Percentiles rank a stretch among this genome's conserved stretches.
Evolutionary conservation across 2,797 vertebrate genomes (phyloP).

Genomic region (Stomatorhinus walkeri): DNA sequence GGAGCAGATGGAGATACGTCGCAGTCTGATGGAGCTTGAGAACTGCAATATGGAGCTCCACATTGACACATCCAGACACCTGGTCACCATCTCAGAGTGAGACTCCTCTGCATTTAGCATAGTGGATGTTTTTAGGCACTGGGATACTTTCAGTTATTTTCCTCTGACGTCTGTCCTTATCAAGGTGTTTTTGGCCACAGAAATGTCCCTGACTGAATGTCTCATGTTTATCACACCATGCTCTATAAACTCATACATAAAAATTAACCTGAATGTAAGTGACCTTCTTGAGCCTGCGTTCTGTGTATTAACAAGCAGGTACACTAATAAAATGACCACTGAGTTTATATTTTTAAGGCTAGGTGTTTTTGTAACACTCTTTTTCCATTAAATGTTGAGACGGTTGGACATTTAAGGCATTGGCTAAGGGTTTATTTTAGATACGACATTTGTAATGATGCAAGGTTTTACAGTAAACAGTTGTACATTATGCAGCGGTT

Average conservation of each 20-base stretch:
- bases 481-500: not conserved
- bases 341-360: not conserved
- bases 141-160: not conserved
- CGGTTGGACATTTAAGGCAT: not conserved
- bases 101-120: constrained; percentile 12
- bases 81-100: constrained; percentile 49
- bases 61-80: constrained; percentile 42
- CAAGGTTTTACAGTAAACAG: not conserved
- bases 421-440: not conserved
- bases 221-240: not conserved
- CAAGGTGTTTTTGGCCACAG: not conserved
- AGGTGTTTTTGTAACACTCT: not conserved
- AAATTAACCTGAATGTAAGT: not conserved
- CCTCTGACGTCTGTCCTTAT: not conserved
- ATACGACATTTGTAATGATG: not conserved
- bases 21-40: constrained; percentile 50
- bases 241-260: not conserved
- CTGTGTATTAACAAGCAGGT: not conserved
- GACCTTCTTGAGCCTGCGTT: not conserved
- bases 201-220: not conserved
- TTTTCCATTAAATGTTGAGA: not conserved
- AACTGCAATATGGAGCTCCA: constrained; percentile 44
- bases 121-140: not conserved
- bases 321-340: not conserved
- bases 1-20: constrained; percentile 44